These are phyloP conservation scores for Drosophila pseudoananassae DNA, from an alignment of 1,140 invertebrate genomes.

Conservation along the genomic window DNA sequence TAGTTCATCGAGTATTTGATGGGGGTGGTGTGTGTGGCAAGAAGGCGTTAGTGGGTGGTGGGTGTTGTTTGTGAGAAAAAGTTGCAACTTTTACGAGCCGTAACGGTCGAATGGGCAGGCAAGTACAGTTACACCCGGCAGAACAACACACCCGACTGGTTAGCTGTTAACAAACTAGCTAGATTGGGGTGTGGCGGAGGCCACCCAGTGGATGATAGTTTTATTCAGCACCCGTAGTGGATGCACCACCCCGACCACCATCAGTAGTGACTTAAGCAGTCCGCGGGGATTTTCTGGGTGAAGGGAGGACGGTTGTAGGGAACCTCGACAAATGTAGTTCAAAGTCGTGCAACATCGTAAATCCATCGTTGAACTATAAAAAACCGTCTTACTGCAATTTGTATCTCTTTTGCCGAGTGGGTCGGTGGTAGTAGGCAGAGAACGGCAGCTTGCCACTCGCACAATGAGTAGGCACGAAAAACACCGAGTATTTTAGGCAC, in stretches of 20 bases:
- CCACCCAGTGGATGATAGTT: slow-evolving; percentile 30
- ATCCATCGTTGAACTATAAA: slow-evolving; percentile 82
- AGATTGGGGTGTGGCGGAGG: slow-evolving; percentile 9
- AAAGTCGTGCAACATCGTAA: slow-evolving; percentile 81
- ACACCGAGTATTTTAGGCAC: no score
- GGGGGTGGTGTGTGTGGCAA: neutral
- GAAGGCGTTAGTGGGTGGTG: neutral
- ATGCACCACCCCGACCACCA: slow-evolving; percentile 8
- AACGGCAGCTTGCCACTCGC: no score
- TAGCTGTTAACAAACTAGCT: slow-evolving; percentile 63
- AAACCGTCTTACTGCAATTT: slow-evolving; percentile 77
- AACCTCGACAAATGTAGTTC: slow-evolving; percentile 70
- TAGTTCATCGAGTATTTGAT: slow-evolving; percentile 35
- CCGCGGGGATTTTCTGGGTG: slow-evolving; percentile 26
- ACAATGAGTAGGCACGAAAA: no score
- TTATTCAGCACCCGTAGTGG: slow-evolving; percentile 33
- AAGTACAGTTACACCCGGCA: slow-evolving; percentile 46
- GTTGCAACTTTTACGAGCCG: slow-evolving; percentile 69
- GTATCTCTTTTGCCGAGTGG: slow-evolving; percentile 64
- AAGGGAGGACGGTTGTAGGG: slow-evolving; percentile 16
- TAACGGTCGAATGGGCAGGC: slow-evolving; percentile 62
- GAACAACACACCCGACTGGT: slow-evolving; percentile 36
- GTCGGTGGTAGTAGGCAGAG: slow-evolving; percentile 1
- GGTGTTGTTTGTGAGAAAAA: slow-evolving; percentile 31
- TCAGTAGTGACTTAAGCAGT: slow-evolving; percentile 37